Evolutionary conservation across 2,888 invertebrate species (phyloP), one percentile per base, ranked within the genome.

Genomic region (Callosobruchus maculatus): DNA sequence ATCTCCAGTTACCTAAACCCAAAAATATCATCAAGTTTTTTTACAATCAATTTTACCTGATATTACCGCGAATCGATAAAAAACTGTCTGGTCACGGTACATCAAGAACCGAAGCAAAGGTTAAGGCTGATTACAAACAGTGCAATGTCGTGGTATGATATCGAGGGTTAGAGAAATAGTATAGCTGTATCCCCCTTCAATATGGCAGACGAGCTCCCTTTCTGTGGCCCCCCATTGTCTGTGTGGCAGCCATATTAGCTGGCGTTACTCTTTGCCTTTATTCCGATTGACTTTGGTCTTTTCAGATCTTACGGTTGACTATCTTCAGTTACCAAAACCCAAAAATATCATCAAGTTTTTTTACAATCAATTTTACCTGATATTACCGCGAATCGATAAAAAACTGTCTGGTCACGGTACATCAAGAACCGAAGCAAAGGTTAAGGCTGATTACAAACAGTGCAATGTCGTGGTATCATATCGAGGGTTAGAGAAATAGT

Each of bases 141-240:
- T 80, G 79, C 78, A 79, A 69, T 79, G 79, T 79, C 72, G 77
- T 76, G 79, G 80, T 84, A 83, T 84, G 83, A 83, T 84, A 82
- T 81, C 81, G 82, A 21, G 82, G 85, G 85, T 83, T 84, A 82
- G 83, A 83, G 84, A 18, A 49, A 81, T 83, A 80, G 83, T 82
- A 83, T 81, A 78, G 80, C 49, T 49, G 49, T 49, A 49, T 49
- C 85, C 84, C 83, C 84, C 81, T 84, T 80, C 78, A 80, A 73
- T 70, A 77, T 80, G 80, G 77, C 79, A 83, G 77, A 82, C 81
- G 83, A 84, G 86, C 86, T 85, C 86, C 86, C 86, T 87, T 86
- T 86, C 86, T n/a, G n/a, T n/a, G n/a, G n/a, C n/a, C n/a, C n/a
- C n/a, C n/a, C n/a, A n/a, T n/a, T n/a, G n/a, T n/a, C n/a, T n/a